Base-by-base conservation (phyloP, 1,140 invertebrate species). In the Pissodes strobi region DNA sequence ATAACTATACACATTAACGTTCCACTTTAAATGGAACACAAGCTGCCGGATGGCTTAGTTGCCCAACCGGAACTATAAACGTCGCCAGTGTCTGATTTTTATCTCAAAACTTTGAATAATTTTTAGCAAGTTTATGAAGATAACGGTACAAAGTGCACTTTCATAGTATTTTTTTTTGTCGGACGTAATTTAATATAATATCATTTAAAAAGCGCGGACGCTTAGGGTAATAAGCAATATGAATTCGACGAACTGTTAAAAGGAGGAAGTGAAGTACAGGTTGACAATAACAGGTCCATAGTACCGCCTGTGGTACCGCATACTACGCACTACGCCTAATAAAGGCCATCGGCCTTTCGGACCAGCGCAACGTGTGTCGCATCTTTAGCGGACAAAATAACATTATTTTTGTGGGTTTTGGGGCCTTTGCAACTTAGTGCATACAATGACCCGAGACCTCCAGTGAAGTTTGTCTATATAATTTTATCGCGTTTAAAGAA, bases 301-400 rank as follows among this genome's bases (percentile, higher is more conserved):
- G 22, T 49, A 49, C 19, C n/a, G n/a, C n/a, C n/a, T n/a, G n/a
- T n/a, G n/a, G n/a, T n/a, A n/a, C n/a, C 18, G 19, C 22, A 43
- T 49, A 21, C 46, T 49, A 49, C 46, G 46, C 46, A 49, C 18
- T 49, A 49, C 22, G 22, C 39, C n/a, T 49, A 12, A 23, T 53
- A 53, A 37, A 49, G 51, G 51, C 25, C 51, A 53, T 37, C 51
- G 51, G 51, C 51, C 51, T 53, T 53, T 37, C 17, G 39, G 39
- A n/a, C 21, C 51, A 22, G n/a, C 18, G 51, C 51, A 53, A 37
- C 52, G 34, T 23, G 23, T 34, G 18, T 27, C 10, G 8, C 13
- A 13, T 27, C 48, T 17, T 55, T 22, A 23, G 18, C 52, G 37
- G 49, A 52, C 49, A 41, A 17, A 13, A 22, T 37, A 37, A 55